Conservation (phyloP, 2,113 vertebrate species). For the Sciurus niger region DNA sequence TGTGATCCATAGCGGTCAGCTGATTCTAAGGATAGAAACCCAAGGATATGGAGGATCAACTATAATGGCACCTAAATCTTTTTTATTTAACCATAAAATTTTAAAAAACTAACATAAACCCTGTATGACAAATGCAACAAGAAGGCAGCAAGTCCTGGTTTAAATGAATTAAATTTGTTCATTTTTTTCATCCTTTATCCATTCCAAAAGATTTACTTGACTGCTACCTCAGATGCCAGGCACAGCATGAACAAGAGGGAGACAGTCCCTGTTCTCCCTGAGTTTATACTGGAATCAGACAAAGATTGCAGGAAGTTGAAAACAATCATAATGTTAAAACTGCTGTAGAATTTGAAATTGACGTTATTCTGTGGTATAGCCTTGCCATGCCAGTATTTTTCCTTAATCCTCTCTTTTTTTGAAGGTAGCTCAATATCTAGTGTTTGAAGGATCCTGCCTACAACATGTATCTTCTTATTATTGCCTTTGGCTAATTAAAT, state of each 20-base stretch:
- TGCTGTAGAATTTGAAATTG: background rate
- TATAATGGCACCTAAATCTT: background rate
- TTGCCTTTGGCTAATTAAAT: conserved; percentile 77
- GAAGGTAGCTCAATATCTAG: conserved; percentile 7
- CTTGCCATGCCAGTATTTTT: background rate
- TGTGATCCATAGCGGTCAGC: background rate
- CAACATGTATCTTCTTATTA: conserved; percentile 12
- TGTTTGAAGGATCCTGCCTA: conserved; percentile 3
- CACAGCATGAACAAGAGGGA: background rate
- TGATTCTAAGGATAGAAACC: background rate
- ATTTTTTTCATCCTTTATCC: conserved; percentile 12
- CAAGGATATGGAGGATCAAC: background rate
- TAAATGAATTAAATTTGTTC: conserved; percentile 29
- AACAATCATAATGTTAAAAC: conserved; percentile 41
- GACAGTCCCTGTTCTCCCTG: background rate
- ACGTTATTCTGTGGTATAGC: background rate
- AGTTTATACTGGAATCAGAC: background rate
- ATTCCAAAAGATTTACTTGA: background rate
- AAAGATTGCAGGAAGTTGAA: background rate
- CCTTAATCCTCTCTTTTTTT: conserved; percentile 51
- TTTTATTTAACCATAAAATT: background rate
- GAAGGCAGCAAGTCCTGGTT: background rate
- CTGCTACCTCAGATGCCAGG: background rate
- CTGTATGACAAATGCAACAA: background rate
- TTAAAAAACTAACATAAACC: background rate